Evolutionary conservation across 1,140 invertebrate species (phyloP).

Genomic region (Drosophila sulfurigaster): DNA sequence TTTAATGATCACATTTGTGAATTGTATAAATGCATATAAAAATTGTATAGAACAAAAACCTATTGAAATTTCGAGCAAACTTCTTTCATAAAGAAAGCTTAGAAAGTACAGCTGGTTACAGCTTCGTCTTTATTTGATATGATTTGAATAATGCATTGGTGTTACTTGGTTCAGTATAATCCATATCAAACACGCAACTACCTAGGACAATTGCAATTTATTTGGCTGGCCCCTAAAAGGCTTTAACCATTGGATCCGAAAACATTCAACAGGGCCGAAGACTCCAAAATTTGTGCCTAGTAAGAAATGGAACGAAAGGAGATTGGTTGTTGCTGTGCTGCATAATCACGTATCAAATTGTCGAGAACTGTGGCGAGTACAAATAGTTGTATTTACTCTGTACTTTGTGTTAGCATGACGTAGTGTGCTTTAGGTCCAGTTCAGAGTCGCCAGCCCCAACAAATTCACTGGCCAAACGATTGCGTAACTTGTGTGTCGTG

Average conservation of each 20-base stretch:
- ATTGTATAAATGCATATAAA: too few relatives aligned
- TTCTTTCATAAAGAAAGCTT: too few relatives aligned
- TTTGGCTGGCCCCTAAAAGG: neutral
- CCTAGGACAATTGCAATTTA: slow-evolving; percentile 32
- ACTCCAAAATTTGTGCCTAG: slow-evolving; percentile 38
- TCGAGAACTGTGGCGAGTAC: slow-evolving; percentile 8
- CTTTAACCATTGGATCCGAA: neutral
- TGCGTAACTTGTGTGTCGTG: slow-evolving; percentile 20
- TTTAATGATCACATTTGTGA: too few relatives aligned
- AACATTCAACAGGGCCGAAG: neutral
- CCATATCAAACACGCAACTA: slow-evolving; percentile 9
- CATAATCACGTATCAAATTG: slow-evolving; percentile 30
- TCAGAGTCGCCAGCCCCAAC: slow-evolving; percentile 66
- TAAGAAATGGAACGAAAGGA: slow-evolving; percentile 21
- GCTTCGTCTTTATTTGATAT: slow-evolving; percentile 7
- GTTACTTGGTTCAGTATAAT: slow-evolving; percentile 7
- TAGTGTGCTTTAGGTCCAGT: slow-evolving; percentile 31
- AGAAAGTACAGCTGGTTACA: neutral
- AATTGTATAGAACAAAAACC: too few relatives aligned
- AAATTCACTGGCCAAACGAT: slow-evolving; percentile 24
- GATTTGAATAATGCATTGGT: neutral
- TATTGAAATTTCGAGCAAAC: too few relatives aligned
- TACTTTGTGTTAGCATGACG: slow-evolving; percentile 17
- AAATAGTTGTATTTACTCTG: too few relatives aligned
- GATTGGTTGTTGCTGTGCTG: neutral